Evolutionary conservation across 1,140 invertebrate species (phyloP).

Genomic region (Plectrocnemia conspersa): DNA sequence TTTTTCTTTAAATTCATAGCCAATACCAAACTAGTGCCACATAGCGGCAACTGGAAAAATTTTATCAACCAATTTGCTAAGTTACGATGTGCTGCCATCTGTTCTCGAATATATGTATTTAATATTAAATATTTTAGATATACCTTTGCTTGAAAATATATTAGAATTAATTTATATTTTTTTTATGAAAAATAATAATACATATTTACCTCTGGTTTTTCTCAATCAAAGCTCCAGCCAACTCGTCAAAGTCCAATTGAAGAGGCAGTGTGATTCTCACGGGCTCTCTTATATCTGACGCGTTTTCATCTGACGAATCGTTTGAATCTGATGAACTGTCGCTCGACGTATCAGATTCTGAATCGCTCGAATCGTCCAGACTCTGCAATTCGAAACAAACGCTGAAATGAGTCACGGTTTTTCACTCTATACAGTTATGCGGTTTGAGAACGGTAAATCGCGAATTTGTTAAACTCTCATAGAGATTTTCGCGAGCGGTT

Average conservation of each 20-base stretch:
- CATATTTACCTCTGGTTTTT: slow-evolving; percentile 63
- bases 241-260: slow-evolving; percentile 73
- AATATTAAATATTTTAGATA: too few relatives aligned
- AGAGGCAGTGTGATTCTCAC: slow-evolving; percentile 72
- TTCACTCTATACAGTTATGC: too few relatives aligned
- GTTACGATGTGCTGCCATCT: too few relatives aligned
- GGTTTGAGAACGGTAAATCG: slow-evolving; percentile 3
- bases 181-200: not conserved
- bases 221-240: slow-evolving; percentile 69
- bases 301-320: slow-evolving; percentile 40
- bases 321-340: slow-evolving; percentile 33
- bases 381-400: slow-evolving; percentile 35
- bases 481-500: not conserved
- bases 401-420: slow-evolving; percentile 4
- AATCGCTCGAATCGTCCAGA: slow-evolving; percentile 33
- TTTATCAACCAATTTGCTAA: too few relatives aligned
- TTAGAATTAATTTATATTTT: too few relatives aligned
- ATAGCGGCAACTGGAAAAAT: too few relatives aligned
- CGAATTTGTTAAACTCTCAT: not conserved
- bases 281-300: slow-evolving; percentile 53
- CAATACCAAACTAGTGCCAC: too few relatives aligned
- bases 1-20: too few relatives aligned
- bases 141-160: too few relatives aligned
- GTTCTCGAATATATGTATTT: too few relatives aligned
- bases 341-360: slow-evolving; percentile 36